Evolutionary conservation across 2,888 invertebrate genomes (phyloP).

Genomic region (Macaria notata): DNA sequence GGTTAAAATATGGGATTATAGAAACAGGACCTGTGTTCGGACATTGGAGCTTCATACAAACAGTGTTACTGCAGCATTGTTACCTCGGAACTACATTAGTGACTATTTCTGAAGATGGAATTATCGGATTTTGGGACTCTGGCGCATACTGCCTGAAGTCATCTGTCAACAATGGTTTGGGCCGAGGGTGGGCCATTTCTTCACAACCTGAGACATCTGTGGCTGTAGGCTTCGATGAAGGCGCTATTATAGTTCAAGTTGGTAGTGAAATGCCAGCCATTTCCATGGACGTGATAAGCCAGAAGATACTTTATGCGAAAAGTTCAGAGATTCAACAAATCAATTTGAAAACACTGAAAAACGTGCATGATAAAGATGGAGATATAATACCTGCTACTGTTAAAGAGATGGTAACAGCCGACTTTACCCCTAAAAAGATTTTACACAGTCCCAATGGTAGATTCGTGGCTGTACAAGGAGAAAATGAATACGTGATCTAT

Average conservation of each 20-base stretch:
- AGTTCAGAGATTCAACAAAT: constrained; percentile 5
- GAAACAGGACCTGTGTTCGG: constrained; percentile 98
- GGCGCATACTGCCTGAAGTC: not conserved
- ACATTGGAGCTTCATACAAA: constrained; percentile 88
- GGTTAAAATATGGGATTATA: constrained; percentile 99
- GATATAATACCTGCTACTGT: not conserved
- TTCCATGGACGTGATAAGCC: constrained; percentile 98
- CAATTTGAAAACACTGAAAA: constrained; percentile 2
- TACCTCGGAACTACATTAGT: not conserved
- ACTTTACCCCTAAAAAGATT: constrained; percentile 5
- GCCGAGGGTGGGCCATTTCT: constrained; percentile 7
- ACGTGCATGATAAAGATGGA: constrained; percentile 1
- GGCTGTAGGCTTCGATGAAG: constrained; percentile 10
- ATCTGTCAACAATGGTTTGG: not conserved
- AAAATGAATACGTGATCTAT: constrained; percentile 99
- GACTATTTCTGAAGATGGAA: constrained; percentile 7
- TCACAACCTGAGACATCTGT: not conserved
- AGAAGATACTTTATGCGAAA: constrained; percentile 50
- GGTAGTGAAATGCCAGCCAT: constrained; percentile 94
- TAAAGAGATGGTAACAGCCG: constrained; percentile 1
- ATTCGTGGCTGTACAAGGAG: constrained; percentile 95
- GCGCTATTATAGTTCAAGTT: constrained; percentile 2
- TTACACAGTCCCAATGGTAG: constrained; percentile 97
- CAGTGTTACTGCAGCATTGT: constrained; percentile 2
- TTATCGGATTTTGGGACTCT: constrained; percentile 1